Evolutionary conservation across 1,140 invertebrate species (phyloP).

Genomic region (Ladona fulva): DNA sequence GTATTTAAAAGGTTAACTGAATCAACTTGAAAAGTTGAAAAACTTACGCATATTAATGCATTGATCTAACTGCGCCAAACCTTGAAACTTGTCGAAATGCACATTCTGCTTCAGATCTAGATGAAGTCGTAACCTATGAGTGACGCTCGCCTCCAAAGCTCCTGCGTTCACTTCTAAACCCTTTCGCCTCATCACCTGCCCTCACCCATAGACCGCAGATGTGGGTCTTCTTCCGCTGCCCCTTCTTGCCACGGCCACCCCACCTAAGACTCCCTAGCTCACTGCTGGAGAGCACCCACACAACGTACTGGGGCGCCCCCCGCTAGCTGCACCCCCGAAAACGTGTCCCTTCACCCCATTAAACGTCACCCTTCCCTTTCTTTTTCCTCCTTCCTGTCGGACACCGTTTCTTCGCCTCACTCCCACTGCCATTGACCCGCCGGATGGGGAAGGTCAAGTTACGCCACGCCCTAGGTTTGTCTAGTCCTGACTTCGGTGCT

Average conservation of each 20-base stretch:
- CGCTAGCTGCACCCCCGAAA: neutral
- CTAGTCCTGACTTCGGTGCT: neutral
- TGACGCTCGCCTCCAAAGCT: neutral
- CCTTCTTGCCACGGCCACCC: no score
- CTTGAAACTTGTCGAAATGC: no score
- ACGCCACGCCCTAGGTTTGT: neutral
- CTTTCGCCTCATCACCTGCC: conserved; percentile 1
- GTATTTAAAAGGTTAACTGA: no score
- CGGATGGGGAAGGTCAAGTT: neutral
- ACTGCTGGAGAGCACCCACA: no score
- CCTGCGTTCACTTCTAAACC: neutral
- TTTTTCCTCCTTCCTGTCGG: neutral
- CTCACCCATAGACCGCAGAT: neutral
- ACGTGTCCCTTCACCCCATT: neutral
- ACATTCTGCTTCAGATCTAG: neutral
- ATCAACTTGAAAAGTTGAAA: no score
- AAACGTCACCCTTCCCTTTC: neutral
- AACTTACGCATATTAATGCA: no score
- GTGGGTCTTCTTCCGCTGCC: neutral
- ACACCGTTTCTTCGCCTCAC: neutral
- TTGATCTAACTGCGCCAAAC: no score
- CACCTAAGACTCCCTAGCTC: no score
- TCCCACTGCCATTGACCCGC: neutral
- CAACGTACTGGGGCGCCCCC: no score
- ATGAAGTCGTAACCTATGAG: neutral